Conservation (phyloP, 2,113 vertebrate species). For the Leucoraja erinaceus region DNA sequence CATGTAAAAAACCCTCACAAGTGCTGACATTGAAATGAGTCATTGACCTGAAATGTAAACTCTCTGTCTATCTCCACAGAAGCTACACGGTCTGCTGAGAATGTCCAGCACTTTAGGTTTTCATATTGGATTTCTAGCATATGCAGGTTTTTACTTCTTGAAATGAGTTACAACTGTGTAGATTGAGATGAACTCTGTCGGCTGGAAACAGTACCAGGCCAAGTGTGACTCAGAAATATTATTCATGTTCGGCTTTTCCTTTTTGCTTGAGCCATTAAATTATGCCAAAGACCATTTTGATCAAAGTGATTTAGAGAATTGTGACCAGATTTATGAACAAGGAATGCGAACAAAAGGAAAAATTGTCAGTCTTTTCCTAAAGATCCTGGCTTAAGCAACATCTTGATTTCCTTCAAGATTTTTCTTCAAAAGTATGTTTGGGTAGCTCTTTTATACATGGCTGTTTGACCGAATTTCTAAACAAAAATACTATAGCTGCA, state of each 20-base stretch:
- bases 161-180: neutral
- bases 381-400: no score
- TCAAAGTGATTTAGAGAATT: neutral
- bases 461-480: neutral
- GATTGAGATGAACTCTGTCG: neutral
- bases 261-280: neutral
- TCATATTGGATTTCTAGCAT: no score
- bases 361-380: neutral
- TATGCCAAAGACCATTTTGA: neutral
- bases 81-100: no score
- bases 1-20: neutral
- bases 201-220: neutral
- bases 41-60: no score
- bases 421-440: no score
- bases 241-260: neutral
- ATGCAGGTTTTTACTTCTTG: neutral
- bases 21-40: neutral
- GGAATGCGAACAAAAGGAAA: neutral
- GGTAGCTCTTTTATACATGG: neutral
- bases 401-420: neutral
- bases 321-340: neutral
- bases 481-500: neutral
- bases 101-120: no score
- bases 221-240: neutral
- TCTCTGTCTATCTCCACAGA: no score